phyloP scores from a whole-genome alignment of 2,888 invertebrate species.

The Synanthedon vespiformis region DNA sequence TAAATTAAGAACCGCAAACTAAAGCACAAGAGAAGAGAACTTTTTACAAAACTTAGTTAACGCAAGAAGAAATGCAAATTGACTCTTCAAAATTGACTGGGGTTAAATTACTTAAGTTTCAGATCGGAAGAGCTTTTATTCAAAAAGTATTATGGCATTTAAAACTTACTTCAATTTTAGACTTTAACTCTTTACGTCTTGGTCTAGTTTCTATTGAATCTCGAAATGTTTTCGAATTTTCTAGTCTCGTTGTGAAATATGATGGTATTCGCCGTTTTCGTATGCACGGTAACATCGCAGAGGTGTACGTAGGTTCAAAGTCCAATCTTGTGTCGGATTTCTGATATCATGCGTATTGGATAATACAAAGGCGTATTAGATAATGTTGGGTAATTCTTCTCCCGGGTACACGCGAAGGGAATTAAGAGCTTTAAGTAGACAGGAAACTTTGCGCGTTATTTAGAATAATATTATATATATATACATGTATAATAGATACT shows the following conservation, averaged over 20 bases:
- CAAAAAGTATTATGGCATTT: constrained; percentile 8
- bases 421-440: too few relatives aligned
- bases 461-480: too few relatives aligned
- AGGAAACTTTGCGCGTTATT: too few relatives aligned
- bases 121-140: constrained; percentile 15
- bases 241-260: constrained; percentile 28
- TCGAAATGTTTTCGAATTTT: constrained; percentile 12
- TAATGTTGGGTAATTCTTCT: constrained; percentile 22
- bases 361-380: constrained; percentile 26
- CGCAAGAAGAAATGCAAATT: constrained; percentile 51
- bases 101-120: constrained; percentile 39
- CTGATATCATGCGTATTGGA: constrained; percentile 46
- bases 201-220: constrained; percentile 14
- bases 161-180: constrained; percentile 5
- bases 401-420: constrained; percentile 10
- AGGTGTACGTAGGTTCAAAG: constrained; percentile 28
- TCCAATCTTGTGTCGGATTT: constrained; percentile 43
- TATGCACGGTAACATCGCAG: constrained; percentile 30
- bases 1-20: background rate
- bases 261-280: constrained; percentile 32
- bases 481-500: too few relatives aligned
- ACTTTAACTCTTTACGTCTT: constrained; percentile 10
- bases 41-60: constrained; percentile 26
- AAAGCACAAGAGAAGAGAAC: constrained; percentile 6
- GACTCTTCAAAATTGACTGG: constrained; percentile 45